These are phyloP conservation scores for Chrysolina haemoptera DNA, from an alignment of 2,888 invertebrate genomes.

Conservation along the genomic window DNA sequence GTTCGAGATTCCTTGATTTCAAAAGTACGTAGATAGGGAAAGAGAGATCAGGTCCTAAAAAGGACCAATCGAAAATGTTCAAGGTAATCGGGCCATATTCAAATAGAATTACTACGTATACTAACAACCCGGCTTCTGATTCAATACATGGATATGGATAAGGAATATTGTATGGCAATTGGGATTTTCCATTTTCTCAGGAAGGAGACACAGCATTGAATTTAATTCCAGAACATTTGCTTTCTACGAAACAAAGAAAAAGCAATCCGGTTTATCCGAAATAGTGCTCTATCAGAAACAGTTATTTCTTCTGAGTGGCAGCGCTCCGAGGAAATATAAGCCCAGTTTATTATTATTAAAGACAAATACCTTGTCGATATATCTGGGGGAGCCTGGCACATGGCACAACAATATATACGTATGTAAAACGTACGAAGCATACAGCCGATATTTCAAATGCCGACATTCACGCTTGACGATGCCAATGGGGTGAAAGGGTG, in stretches of 20 bases:
- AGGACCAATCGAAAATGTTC: not conserved
- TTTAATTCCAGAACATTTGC: slow-evolving; percentile 37
- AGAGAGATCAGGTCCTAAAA: not conserved
- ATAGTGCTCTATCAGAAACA: slow-evolving; percentile 36
- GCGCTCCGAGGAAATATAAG: slow-evolving; percentile 31
- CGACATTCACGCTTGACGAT: slow-evolving; percentile 52
- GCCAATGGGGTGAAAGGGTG: slow-evolving; percentile 28
- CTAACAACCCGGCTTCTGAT: too few species aligned
- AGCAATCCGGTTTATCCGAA: slow-evolving; percentile 26
- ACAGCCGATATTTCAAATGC: slow-evolving; percentile 68
- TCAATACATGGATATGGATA: not conserved
- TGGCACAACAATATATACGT: slow-evolving; percentile 60
- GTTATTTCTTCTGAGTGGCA: slow-evolving; percentile 39
- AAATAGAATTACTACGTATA: too few species aligned
- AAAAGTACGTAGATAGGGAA: not conserved
- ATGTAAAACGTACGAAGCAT: slow-evolving; percentile 66
- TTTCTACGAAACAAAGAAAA: slow-evolving; percentile 29
- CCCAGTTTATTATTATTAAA: slow-evolving; percentile 47
- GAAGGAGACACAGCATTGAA: slow-evolving; percentile 19
- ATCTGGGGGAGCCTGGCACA: slow-evolving; percentile 65
- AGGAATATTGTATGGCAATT: not conserved
- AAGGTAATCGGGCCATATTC: too few species aligned
- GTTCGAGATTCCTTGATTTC: not conserved
- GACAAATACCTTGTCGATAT: slow-evolving; percentile 61
- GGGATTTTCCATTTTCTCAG: slow-evolving; percentile 5